A percentile compares a stretch with the other conserved stretches of the same genome.
These are phyloP conservation scores for Axinella damicornis DNA, from an alignment of 37 sponge, comb jelly and placozoan genomes.

Conservation along the genomic window DNA sequence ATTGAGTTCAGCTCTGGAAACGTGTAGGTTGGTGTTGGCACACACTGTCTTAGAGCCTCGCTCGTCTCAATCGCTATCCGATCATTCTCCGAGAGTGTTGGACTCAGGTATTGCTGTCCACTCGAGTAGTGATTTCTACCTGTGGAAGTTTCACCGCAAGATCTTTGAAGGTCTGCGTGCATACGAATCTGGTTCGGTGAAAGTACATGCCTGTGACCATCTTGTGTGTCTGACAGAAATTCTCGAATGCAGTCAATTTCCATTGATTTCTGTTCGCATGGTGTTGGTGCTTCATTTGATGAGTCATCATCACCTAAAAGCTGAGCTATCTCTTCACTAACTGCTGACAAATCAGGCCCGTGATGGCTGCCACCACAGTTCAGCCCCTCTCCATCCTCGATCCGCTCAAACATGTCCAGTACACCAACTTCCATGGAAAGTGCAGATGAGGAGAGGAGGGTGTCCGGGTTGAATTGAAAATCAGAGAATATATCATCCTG, in stretches of 20 bases:
- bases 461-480: constrained; percentile 54
- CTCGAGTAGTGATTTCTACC: no score
- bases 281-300: not conserved
- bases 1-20: constrained; percentile 12
- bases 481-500: not conserved
- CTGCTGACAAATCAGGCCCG: not conserved
- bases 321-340: not conserved
- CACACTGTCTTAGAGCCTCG: no score
- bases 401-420: constrained; percentile 1
- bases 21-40: not conserved
- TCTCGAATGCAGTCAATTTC: constrained; percentile 33
- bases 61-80: no score
- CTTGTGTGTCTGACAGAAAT: not conserved
- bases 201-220: not conserved
- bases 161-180: no score
- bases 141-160: no score
- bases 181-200: not conserved
- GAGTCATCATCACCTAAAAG: not conserved
- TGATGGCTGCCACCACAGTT: not conserved
- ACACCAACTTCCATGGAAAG: not conserved
- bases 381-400: not conserved
- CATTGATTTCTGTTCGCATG: not conserved
- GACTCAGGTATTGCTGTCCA: no score
- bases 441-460: constrained; percentile 36
- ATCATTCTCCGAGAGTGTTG: no score